Base-by-base conservation (phyloP, 2,113 vertebrate species). In the Dasyprocta punctata region DNA sequence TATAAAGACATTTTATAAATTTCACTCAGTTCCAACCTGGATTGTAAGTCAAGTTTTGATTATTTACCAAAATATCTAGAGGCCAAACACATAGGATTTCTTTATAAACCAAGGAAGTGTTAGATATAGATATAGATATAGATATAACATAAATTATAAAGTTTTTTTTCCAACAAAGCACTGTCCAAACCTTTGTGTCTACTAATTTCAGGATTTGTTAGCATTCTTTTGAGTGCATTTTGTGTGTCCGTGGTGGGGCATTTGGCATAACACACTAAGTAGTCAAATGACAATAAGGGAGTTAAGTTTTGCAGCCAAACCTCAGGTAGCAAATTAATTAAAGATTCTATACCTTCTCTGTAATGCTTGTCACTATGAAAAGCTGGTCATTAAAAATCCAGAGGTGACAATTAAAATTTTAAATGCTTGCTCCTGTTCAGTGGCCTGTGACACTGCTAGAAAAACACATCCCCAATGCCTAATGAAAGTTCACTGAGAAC, bases 401-500 rank as follows among this genome's bases (percentile, higher is more conserved):
- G 58, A 92, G 83, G 41, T 90, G 58, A 93, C 95, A 77, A 84
- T 89, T 96, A 86, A 81, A 84, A 86, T 92, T 97, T 95, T 17
- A 94, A 88, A 89, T 92, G 56, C n/a, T 94, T 87, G 47, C 56
- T 71, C 8, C 75, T 92, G 63, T 61, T 87, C 36, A 52, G 0
- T 75, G 49, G 14, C 49, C 52, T 92, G 6, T 87, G 52, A 95
- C 14, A 14, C 26, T 86, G 16, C 83, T 95, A 77, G 44, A 80
- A 88, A 92, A 95, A 73, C n/a, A 82, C 13, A 56, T 75, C 56
- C 61, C 75, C 28, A 60, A 0, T 89, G 11, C 92, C 41, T 80
- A 75, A 71, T 60, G 44, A 91, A 88, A 38, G 11, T 71, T 95
- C n/a, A 77, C 11, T 89, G 69, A 90, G 67, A 82, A 61, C 24